Percentiles rank a stretch among this genome's conserved stretches.
phyloP scores from a whole-genome alignment of 1,140 invertebrate species.

The Heliconius congener region DNA sequence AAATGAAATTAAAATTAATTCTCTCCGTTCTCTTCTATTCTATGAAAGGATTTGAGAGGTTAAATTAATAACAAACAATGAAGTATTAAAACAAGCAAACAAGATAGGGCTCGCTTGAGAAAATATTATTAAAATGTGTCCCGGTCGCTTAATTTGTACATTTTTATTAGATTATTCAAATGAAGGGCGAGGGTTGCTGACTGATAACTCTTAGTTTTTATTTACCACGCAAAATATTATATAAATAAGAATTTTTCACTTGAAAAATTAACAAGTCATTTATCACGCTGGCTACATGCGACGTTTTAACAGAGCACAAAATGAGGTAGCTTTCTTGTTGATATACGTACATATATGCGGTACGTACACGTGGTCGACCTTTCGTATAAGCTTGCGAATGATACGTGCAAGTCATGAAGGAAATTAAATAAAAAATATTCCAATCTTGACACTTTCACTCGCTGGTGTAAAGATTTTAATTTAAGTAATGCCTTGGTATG shows the following conservation, averaged over 20 bases:
- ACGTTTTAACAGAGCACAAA: background rate
- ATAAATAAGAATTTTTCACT: background rate
- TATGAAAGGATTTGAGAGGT: background rate
- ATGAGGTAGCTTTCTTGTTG: slow-evolving; percentile 10
- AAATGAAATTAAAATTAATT: background rate
- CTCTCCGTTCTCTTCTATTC: background rate
- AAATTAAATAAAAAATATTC: slow-evolving; percentile 6
- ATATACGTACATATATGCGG: background rate
- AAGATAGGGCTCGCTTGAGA: slow-evolving; percentile 13
- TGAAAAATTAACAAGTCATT: slow-evolving; percentile 12
- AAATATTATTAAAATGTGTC: slow-evolving; percentile 30
- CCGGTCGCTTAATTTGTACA: slow-evolving; percentile 29
- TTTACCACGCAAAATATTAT: slow-evolving; percentile 11
- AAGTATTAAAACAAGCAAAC: slow-evolving; percentile 14
- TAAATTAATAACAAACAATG: slow-evolving; percentile 6
- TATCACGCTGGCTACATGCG: background rate
- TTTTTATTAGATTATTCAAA: slow-evolving; percentile 40
- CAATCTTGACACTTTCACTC: background rate
- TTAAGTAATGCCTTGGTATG: background rate
- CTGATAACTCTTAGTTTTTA: slow-evolving; percentile 15
- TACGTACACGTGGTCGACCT: background rate
- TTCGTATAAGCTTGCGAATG: background rate
- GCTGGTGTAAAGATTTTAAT: background rate
- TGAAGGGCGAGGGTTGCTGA: slow-evolving; percentile 15
- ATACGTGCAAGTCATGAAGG: slow-evolving; percentile 2